Conservation (phyloP, 92 coral and sea anemone species). For the Heliopora coerulea region DNA sequence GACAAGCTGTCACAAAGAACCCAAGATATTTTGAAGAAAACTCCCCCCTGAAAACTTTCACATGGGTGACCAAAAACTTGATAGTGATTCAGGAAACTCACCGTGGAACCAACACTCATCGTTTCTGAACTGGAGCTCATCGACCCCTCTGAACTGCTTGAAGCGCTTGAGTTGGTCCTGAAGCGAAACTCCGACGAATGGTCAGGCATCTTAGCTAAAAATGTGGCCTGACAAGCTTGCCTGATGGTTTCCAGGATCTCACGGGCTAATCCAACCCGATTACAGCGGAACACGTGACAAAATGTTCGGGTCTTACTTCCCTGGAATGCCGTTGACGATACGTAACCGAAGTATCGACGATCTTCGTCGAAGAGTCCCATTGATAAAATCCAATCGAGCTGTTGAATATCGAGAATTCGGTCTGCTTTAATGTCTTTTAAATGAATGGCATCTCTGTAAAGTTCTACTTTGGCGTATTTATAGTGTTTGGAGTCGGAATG, state of each 20-base stretch:
- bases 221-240: constrained; percentile 83
- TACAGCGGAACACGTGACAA: constrained; percentile 98
- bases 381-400: constrained; percentile 86
- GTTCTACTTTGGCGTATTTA: constrained; percentile 65
- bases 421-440: constrained; percentile 60
- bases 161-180: constrained; percentile 61
- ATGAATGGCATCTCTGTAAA: constrained; percentile 67
- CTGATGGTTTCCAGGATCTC: constrained; percentile 85
- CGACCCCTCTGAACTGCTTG: constrained; percentile 60
- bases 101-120: constrained; percentile 45
- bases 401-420: constrained; percentile 60
- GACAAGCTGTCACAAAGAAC: no score
- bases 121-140: constrained; percentile 47
- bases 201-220: constrained; percentile 59
- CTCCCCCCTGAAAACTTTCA: no score
- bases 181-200: constrained; percentile 51
- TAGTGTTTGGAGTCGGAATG: constrained; percentile 76
- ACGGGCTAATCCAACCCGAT: constrained; percentile 82
- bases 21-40: no score
- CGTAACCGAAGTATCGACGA: constrained; percentile 89
- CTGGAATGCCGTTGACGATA: constrained; percentile 88
- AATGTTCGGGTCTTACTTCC: constrained; percentile 90
- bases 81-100: background rate
- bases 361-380: constrained; percentile 90
- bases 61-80: no score